Base-by-base conservation (phyloP, 1,140 invertebrate species). In the Drosophila ananassae region DNA sequence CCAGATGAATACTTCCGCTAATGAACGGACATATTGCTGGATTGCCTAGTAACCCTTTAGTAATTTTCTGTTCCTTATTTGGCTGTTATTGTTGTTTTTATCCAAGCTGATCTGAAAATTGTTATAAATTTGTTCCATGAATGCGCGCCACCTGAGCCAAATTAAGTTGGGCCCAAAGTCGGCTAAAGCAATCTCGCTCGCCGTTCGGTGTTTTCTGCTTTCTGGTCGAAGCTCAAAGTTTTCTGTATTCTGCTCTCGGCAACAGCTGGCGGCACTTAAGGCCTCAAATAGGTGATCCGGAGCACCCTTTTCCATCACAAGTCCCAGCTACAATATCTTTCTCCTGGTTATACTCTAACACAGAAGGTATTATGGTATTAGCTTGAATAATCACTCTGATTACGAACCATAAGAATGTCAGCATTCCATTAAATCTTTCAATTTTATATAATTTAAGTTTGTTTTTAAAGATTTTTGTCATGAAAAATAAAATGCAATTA, bases 241-340 rank as follows among this genome's bases (percentile, higher is more conserved):
- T 61, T 28, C 21, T 21, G 63, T 58, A 63, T 60, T 30, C 22
- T n/a, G 60, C 63, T 66, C 60, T 22, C 21, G 47, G 60, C 83
- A 87, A 87, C 83, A 87, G 83, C 83, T 87, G 82, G 83, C 72
- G 67, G 83, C 83, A 89, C 82, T 87, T 87, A 87, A 55, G 63
- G 75, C 55, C 67, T 55, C 77, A 80, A 85, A 85, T 82, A 73
- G 79, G 51, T 58, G 54, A 79, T 72, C 69, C 68, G 48, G 37
- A 68, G 44, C 75, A 47, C 55, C 50, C 62, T 61, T 66, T 56
- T 48, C 61, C 39, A 47, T 41, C 72, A 17, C 56, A 53, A 64
- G 63, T 9, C 44, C 34, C 39, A 41, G 51, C 57, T 39, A 47
- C 21, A 10, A 22, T 47, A 25, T 68, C 69, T 50, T 63, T 63